phyloP scores from a whole-genome alignment of 2,113 vertebrate species.

The Atractosteus spatula region DNA sequence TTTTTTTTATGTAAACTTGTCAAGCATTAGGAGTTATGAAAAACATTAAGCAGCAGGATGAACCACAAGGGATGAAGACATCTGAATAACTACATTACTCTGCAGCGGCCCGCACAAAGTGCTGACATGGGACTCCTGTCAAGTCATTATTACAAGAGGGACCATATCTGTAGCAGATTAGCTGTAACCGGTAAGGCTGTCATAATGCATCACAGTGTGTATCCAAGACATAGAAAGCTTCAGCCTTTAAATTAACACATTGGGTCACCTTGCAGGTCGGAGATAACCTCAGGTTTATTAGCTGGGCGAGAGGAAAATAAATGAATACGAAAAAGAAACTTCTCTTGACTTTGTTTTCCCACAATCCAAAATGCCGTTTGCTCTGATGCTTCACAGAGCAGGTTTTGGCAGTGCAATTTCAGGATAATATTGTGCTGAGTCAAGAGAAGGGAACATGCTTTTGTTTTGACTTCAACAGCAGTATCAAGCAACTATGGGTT shows the following conservation, averaged over 20 bases:
- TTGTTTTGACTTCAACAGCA: too few species aligned
- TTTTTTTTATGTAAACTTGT: neutral
- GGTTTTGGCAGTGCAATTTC: too few species aligned
- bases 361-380: too few species aligned
- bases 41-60: constrained; percentile 1
- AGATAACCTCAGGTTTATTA: neutral
- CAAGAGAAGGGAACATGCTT: too few species aligned
- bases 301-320: neutral
- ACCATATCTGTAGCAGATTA: constrained; percentile 1
- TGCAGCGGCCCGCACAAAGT: neutral
- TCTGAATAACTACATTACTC: neutral
- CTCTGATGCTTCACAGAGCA: too few species aligned
- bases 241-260: neutral
- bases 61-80: neutral
- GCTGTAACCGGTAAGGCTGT: neutral
- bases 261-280: neutral
- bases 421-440: too few species aligned
- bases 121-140: neutral
- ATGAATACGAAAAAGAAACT: too few species aligned
- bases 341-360: too few species aligned
- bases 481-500: too few species aligned
- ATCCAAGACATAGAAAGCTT: too few species aligned
- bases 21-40: neutral
- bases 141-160: constrained; percentile 4
- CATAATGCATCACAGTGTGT: neutral